Percentiles rank a stretch among this genome's conserved stretches.
These are phyloP conservation scores for Passer montanus DNA, from an alignment of 2,113 vertebrate species.

Conservation along the genomic window DNA sequence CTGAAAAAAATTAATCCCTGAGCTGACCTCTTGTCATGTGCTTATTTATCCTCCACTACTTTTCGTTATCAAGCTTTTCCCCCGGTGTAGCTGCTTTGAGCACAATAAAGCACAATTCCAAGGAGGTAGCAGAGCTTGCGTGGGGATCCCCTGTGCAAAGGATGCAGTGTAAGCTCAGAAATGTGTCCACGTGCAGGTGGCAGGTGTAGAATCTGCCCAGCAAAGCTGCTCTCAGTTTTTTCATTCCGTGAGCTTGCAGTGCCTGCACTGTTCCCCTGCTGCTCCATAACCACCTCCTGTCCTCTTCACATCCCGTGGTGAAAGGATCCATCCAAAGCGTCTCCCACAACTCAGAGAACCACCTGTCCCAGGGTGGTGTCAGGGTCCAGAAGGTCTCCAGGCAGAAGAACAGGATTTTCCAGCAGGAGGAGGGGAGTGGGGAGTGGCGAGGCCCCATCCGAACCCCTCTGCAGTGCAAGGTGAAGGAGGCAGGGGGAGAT, in stretches of 20 bases:
- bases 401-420: constrained; percentile 78
- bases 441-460: constrained; percentile 73
- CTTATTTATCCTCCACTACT: neutral
- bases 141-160: neutral
- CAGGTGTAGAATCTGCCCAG: neutral
- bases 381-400: constrained; percentile 66
- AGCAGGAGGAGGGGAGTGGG: constrained; percentile 28
- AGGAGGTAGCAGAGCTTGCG: neutral
- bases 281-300: neutral
- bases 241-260: neutral
- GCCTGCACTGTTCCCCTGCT: neutral
- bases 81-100: neutral
- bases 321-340: constrained; percentile 78
- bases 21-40: neutral
- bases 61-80: neutral
- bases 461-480: constrained; percentile 74
- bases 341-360: constrained; percentile 66
- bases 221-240: neutral
- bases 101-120: neutral
- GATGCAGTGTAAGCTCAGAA: neutral
- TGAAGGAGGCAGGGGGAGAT: constrained; percentile 79
- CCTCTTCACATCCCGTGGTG: constrained; percentile 69
- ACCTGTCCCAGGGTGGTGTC: constrained; percentile 75
- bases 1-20: neutral
- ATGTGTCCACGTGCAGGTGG: neutral